These are phyloP conservation scores for Eleutherodactylus coqui DNA, from an alignment of 2,797 vertebrate species.

Conservation along the genomic window DNA sequence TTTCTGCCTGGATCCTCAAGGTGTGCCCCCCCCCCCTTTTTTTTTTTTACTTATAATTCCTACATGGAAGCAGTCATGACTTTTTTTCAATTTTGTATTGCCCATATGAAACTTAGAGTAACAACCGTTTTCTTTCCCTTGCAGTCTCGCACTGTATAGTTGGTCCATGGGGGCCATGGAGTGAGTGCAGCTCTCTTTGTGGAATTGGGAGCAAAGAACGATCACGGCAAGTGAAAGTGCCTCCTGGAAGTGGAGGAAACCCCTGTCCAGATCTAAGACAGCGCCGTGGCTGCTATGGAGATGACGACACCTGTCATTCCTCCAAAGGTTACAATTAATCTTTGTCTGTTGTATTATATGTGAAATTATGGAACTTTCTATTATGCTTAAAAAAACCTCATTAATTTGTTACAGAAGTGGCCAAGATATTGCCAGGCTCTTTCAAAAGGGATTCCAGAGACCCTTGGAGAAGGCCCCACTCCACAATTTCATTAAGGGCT, in stretches of 20 bases:
- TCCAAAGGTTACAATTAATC: slow-evolving; percentile 77
- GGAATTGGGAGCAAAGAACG: slow-evolving; percentile 82
- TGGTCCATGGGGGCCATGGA: slow-evolving; percentile 85
- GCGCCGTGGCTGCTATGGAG: slow-evolving; percentile 84
- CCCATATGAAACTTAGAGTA: not conserved
- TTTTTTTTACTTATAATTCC: not conserved
- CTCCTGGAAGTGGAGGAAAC: slow-evolving; percentile 82
- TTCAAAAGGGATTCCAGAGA: slow-evolving; percentile 86
- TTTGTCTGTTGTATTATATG: not conserved
- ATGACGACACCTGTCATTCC: slow-evolving; percentile 74
- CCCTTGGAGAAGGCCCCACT: slow-evolving; percentile 82
- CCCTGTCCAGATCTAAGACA: slow-evolving; percentile 88
- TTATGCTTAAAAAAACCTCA: not conserved
- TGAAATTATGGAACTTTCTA: not conserved
- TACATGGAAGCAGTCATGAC: not conserved
- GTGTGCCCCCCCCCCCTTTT: not conserved
- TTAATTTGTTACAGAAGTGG: slow-evolving; percentile 77
- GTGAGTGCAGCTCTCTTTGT: slow-evolving; percentile 82
- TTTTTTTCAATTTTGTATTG: not conserved
- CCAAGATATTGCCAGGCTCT: slow-evolving; percentile 83
- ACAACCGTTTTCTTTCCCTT: slow-evolving; percentile 52
- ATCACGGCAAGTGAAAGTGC: slow-evolving; percentile 81
- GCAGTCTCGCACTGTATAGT: slow-evolving; percentile 85
- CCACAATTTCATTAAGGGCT: slow-evolving; percentile 76
- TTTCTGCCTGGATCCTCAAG: not conserved